These are phyloP conservation scores for Capitella teleta DNA, from an alignment of 1,140 invertebrate species.

Conservation along the genomic window DNA sequence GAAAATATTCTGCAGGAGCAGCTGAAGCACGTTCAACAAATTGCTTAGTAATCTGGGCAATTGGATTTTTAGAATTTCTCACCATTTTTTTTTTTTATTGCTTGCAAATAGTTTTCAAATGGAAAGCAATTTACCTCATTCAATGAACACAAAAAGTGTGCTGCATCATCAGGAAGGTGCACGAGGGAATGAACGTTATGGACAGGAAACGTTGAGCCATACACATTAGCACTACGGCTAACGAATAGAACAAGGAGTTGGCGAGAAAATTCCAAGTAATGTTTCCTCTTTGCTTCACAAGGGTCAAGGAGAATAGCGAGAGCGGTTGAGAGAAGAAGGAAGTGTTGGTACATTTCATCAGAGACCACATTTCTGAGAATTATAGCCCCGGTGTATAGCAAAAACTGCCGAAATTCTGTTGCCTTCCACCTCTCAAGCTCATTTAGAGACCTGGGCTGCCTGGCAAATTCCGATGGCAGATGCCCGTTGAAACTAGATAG, in stretches of 20 bases:
- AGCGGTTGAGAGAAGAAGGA: conserved; percentile 21
- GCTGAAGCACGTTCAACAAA: not conserved
- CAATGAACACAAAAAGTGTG: not conserved
- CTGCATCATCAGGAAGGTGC: not conserved
- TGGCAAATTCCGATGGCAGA: conserved; percentile 33
- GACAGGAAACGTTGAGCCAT: not conserved
- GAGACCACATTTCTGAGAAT: conserved; percentile 23
- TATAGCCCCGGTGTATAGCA: conserved; percentile 38
- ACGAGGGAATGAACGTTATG: not conserved
- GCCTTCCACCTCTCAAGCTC: conserved; percentile 40
- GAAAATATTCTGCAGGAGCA: not conserved
- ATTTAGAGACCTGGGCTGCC: conserved; percentile 30
- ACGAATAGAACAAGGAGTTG: not conserved
- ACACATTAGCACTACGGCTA: not conserved
- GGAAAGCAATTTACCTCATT: not conserved
- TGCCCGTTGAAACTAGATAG: not conserved
- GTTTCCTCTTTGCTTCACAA: not conserved
- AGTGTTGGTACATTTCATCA: conserved; percentile 27
- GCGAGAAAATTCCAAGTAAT: not conserved
- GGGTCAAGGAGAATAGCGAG: not conserved
- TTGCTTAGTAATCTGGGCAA: not conserved
- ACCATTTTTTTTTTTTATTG: conserved; percentile 2
- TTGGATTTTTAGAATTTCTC: not conserved
- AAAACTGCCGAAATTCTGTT: conserved; percentile 42
- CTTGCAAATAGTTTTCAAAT: not conserved